A percentile compares a stretch with the other conserved stretches of the same genome.
Evolutionary conservation across 2,113 vertebrate genomes (phyloP).

Genomic region (Pardalotus punctatus): DNA sequence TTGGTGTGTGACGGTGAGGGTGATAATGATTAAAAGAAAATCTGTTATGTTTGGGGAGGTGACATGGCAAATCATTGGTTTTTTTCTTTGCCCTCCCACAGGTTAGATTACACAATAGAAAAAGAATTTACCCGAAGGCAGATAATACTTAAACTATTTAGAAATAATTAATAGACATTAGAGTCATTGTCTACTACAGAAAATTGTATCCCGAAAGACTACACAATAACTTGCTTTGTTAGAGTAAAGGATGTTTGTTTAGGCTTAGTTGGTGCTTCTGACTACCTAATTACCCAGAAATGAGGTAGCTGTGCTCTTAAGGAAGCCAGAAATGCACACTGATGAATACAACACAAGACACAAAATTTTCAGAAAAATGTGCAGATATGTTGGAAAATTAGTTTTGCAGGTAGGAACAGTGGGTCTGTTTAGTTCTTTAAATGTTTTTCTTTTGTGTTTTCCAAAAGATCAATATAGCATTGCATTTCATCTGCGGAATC

Average conservation of each 20-base stretch:
- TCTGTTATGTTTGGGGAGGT: neutral
- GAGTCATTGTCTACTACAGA: neutral
- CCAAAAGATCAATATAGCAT: neutral
- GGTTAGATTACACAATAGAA: conserved; percentile 8
- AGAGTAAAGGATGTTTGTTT: conserved; percentile 47
- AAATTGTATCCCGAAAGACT: conserved; percentile 1
- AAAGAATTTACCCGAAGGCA: conserved; percentile 54
- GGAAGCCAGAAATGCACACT: neutral
- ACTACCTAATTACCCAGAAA: conserved; percentile 18
- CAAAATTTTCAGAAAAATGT: neutral
- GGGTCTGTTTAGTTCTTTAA: neutral
- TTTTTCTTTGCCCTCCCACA: neutral
- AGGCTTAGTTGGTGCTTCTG: neutral
- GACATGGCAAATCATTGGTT: neutral
- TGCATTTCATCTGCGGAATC: neutral
- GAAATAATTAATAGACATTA: conserved; percentile 56
- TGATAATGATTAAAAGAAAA: conserved; percentile 14
- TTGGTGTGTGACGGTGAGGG: neutral
- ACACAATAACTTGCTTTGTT: conserved; percentile 53
- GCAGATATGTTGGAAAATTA: neutral
- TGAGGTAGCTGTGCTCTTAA: conserved; percentile 3
- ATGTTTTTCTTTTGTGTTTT: neutral
- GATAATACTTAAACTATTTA: conserved; percentile 41
- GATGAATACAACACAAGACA: neutral
- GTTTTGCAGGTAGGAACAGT: neutral